Conservation (phyloP, 2,797 vertebrate genomes). For the Myripristis murdjan region DNA sequence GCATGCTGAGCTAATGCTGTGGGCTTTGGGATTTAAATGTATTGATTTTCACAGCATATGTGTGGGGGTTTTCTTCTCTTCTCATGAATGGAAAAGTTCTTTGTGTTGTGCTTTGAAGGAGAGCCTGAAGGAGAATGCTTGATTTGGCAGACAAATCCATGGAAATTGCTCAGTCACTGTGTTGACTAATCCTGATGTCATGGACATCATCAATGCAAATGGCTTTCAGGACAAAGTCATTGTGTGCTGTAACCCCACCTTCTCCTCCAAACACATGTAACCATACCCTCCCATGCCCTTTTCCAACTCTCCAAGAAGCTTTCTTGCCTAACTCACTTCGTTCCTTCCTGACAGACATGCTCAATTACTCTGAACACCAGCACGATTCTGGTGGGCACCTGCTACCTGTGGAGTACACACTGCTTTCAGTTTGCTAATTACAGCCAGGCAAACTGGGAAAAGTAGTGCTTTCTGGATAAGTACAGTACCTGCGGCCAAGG, state of each 20-base stretch:
- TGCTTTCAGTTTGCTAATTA: slow-evolving; percentile 10
- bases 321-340: neutral
- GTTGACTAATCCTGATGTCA: neutral
- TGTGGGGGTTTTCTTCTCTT: neutral
- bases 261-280: neutral
- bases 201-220: slow-evolving; percentile 75
- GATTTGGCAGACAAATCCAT: slow-evolving; percentile 80
- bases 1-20: too few species aligned
- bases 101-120: neutral
- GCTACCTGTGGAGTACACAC: slow-evolving; percentile 18
- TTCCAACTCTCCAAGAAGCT: neutral
- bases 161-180: slow-evolving; percentile 27
- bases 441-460: neutral
- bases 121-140: slow-evolving; percentile 39
- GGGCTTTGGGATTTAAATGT: too few species aligned
- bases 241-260: neutral
- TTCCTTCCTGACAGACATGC: neutral
- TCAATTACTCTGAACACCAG: slow-evolving; percentile 9
- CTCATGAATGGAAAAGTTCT: neutral
- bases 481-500: slow-evolving; percentile 37
- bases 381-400: slow-evolving; percentile 5
- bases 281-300: neutral
- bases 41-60: too few species aligned
- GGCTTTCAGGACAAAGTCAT: neutral
- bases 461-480: slow-evolving; percentile 1